phyloP scores from a whole-genome alignment of 1,140 invertebrate species.

The Archivesica marissinica region DNA sequence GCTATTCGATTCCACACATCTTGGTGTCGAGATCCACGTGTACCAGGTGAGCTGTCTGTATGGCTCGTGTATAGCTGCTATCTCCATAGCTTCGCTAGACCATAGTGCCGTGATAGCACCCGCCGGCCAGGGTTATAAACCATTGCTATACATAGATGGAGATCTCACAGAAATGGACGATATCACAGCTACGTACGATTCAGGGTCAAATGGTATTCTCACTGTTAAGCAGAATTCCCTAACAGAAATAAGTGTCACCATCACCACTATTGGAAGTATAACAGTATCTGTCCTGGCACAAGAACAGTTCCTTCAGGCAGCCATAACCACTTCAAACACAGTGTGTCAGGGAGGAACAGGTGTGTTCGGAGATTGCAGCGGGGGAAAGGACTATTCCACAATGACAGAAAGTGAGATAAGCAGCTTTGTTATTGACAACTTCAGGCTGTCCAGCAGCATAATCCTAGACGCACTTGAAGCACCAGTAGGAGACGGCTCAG shows the following conservation, averaged over 20 bases:
- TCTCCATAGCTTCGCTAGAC: conserved; percentile 36
- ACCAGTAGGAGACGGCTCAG: not conserved
- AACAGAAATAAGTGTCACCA: conserved; percentile 40
- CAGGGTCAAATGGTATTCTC: not conserved
- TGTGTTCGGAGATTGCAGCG: conserved; percentile 64
- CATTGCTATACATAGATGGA: conserved; percentile 55
- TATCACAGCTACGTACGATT: not conserved
- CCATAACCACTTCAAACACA: conserved; percentile 1
- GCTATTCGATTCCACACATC: conserved; percentile 34
- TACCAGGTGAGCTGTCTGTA: conserved; percentile 59
- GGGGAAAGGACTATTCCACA: conserved; percentile 3
- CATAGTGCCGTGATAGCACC: conserved; percentile 54
- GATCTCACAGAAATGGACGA: conserved; percentile 5
- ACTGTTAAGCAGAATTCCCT: conserved; percentile 3
- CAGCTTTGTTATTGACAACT: conserved; percentile 28
- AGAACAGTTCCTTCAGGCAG: conserved; percentile 46
- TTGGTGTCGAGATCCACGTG: conserved; percentile 61
- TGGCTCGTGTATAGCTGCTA: conserved; percentile 60
- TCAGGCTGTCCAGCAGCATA: conserved; percentile 37
- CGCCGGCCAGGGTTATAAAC: conserved; percentile 32
- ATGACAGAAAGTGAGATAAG: conserved; percentile 38
- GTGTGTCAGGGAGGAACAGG: conserved; percentile 54
- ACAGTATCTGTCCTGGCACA: conserved; percentile 32
- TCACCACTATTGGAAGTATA: conserved; percentile 12
- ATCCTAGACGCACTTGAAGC: conserved; percentile 27